phyloP scores from a whole-genome alignment of 2,797 vertebrate genomes.

The Decapterus maruadsi region DNA sequence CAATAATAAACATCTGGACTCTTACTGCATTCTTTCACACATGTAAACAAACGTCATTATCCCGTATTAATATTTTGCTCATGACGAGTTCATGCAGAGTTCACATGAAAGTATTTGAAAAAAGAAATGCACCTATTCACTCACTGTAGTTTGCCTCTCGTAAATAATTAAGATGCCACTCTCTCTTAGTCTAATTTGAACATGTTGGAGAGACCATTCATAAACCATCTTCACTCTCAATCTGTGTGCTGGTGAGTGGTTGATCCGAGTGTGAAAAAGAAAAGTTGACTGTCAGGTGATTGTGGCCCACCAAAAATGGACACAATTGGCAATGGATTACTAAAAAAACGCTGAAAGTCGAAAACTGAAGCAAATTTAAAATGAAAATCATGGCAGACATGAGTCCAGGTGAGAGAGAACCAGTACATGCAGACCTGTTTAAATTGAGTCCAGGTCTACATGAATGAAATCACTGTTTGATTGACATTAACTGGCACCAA shows the following conservation, averaged over 20 bases:
- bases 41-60: conserved; percentile 25
- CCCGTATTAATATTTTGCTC: conserved; percentile 29
- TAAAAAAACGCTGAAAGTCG: too few species aligned
- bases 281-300: too few species aligned
- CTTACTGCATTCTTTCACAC: conserved; percentile 25
- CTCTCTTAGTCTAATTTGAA: conserved; percentile 60
- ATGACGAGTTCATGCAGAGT: conserved; percentile 66
- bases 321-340: too few species aligned
- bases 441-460: neutral
- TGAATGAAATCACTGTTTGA: conserved; percentile 23
- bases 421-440: neutral
- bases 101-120: conserved; percentile 41
- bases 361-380: too few species aligned
- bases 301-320: too few species aligned
- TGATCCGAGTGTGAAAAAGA: too few species aligned
- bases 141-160: conserved; percentile 25
- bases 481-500: conserved; percentile 7
- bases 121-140: neutral
- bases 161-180: conserved; percentile 36
- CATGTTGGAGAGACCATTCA: neutral
- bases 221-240: neutral
- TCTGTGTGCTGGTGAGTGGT: too few species aligned
- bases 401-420: too few species aligned
- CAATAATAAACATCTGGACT: conserved; percentile 20
- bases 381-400: neutral